Base-by-base conservation (phyloP, 2,113 vertebrate species). In the Eleginops maclovinus region DNA sequence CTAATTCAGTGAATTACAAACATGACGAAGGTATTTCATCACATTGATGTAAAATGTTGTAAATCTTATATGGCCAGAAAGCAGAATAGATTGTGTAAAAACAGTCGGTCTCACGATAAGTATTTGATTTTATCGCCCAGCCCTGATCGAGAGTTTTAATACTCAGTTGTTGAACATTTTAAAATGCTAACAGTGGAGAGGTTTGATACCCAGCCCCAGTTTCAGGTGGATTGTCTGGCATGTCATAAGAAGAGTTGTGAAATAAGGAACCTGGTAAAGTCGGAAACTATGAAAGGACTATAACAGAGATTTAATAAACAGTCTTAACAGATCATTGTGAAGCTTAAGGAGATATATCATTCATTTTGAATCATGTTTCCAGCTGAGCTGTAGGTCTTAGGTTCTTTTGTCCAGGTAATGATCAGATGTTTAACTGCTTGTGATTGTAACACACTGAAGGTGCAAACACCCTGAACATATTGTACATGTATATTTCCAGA, bases 371-470 rank as follows among this genome's bases (percentile, higher is more conserved):
- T 55, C 62, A 36, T 56, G 68, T 68, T 80, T 69, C 63, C 12
- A 47, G 13, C 64, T 79, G 56, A 79, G 51, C 71, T 83, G 73
- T 90, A 56, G 56, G 24, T 62, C 72, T 74, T 65, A 43, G 6
- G 11, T 74, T 82, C 73, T 28, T 74, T 41, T 62, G 62, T 36
- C 63, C 62, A 77, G 21, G 72, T 55, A 41, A 81, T 3, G 1
- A 72, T 64, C 41, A 65, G 31, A 58, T 70, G 53, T 87, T 81
- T 72, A 55, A 65, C 61, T 88, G 55, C 66, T 87, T 82, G 84
- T 89, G 90, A 91, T 82, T 91, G 86, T 91, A 76, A 81, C 73
- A 90, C 86, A 83, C 70, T 81, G 80, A 90, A 87, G 76, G 65
- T 83, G 73, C 63, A 87, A 51, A 77, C 64, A 75, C 66, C 65